phyloP scores from a whole-genome alignment of 2,888 invertebrate species.

The Uropetala carovei region DNA sequence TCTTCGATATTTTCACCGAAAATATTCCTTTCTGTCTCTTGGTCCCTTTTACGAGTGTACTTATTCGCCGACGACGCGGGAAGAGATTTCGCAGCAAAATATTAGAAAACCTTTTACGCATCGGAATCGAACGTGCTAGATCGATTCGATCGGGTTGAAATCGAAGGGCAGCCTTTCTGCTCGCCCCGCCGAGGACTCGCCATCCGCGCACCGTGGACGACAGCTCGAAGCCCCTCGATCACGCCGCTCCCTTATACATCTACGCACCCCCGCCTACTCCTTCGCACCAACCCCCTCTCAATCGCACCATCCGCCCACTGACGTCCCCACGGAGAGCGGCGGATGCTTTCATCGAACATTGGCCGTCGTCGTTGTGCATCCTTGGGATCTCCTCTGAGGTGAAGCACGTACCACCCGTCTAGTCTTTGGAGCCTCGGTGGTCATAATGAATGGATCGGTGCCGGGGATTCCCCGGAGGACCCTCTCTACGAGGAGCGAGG shows the following conservation, averaged over 20 bases:
- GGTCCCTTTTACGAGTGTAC: no score
- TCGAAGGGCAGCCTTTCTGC: no score
- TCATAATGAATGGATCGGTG: conserved; percentile 8
- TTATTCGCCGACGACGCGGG: no score
- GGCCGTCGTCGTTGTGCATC: not conserved
- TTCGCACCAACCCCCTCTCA: not conserved
- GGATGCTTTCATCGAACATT: not conserved
- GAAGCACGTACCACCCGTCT: not conserved
- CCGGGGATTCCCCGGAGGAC: not conserved
- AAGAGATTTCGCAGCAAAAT: no score
- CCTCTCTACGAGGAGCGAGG: conserved; percentile 50
- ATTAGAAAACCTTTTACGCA: no score
- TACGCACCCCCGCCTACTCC: not conserved
- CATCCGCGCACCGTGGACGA: no score
- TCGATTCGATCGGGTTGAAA: no score
- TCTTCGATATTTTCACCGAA: no score
- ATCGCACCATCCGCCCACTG: not conserved
- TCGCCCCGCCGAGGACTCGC: no score
- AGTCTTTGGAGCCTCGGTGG: not conserved
- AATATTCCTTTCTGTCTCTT: no score
- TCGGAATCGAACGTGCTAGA: no score
- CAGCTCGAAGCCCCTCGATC: no score
- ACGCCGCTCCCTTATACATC: not conserved
- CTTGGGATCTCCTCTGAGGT: not conserved
- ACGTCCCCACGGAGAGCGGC: not conserved